phyloP scores from a whole-genome alignment of 2,797 vertebrate species.

The Enteromius paludinosus region DNA sequence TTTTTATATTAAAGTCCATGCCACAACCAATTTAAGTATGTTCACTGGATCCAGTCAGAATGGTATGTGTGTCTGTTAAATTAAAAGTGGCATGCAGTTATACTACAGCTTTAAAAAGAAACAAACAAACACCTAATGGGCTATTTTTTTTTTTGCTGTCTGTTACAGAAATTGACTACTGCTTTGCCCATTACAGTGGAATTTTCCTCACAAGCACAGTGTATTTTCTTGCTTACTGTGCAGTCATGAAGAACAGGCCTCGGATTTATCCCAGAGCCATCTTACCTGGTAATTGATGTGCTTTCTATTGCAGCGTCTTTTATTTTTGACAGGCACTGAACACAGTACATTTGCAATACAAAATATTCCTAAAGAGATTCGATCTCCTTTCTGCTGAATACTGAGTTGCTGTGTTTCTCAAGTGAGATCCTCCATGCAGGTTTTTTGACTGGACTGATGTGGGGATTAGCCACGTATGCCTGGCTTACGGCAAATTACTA shows the following conservation, averaged over 20 bases:
- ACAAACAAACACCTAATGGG: neutral
- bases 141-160: neutral
- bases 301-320: neutral
- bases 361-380: neutral
- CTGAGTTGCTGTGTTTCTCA: neutral
- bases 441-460: conserved; percentile 81
- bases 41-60: conserved; percentile 86
- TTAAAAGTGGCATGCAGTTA: neutral
- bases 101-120: too few species aligned
- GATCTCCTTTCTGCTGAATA: neutral
- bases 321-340: too few species aligned
- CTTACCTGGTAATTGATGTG: conserved; percentile 82
- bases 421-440: conserved; percentile 56
- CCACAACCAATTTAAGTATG: conserved; percentile 75
- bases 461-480: conserved; percentile 85
- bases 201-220: conserved; percentile 87
- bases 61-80: conserved; percentile 70
- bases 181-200: conserved; percentile 85
- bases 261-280: conserved; percentile 83
- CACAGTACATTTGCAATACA: neutral
- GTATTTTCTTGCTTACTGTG: conserved; percentile 88
- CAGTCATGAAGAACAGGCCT: conserved; percentile 84
- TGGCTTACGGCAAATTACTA: conserved; percentile 89
- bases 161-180: conserved; percentile 88
- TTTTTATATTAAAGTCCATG: conserved; percentile 89